phyloP scores from a whole-genome alignment of 2,113 vertebrate genomes.

The Crotophaga sulcirostris region DNA sequence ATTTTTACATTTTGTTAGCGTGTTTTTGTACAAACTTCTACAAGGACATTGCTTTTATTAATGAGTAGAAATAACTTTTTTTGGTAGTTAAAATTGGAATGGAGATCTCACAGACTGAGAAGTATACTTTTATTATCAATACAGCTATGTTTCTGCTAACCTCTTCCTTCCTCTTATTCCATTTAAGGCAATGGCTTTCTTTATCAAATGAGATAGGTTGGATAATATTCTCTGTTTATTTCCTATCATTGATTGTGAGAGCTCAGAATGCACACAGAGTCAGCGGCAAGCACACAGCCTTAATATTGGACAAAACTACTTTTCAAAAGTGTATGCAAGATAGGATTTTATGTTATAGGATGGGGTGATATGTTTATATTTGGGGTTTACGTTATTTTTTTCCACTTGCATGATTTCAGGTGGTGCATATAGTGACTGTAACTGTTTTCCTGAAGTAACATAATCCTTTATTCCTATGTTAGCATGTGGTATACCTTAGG shows the following conservation, averaged over 20 bases:
- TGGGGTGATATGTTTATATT: not conserved
- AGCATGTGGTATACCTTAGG: not conserved
- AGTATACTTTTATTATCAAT: not conserved
- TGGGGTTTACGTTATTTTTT: not conserved
- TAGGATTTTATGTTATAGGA: not conserved
- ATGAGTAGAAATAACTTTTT: not conserved
- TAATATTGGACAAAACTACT: not conserved
- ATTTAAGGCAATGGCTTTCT: not conserved
- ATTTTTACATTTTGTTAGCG: not conserved
- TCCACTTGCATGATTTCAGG: not conserved
- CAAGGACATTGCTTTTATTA: not conserved
- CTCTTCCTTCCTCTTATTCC: not conserved
- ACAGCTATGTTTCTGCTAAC: not conserved
- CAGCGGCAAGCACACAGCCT: not conserved
- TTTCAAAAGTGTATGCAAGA: not conserved
- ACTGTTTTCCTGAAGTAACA: not conserved
- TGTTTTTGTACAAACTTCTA: not conserved
- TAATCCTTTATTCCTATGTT: not conserved
- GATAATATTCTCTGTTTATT: not conserved
- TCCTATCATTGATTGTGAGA: not conserved
- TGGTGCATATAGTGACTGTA: rapidly evolving
- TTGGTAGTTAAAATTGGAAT: not conserved
- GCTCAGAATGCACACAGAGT: not conserved
- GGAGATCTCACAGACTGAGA: not conserved
- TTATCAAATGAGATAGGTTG: not conserved